Evolutionary conservation across 1,140 invertebrate species (phyloP).

Genomic region (Neodiprion pinetum): DNA sequence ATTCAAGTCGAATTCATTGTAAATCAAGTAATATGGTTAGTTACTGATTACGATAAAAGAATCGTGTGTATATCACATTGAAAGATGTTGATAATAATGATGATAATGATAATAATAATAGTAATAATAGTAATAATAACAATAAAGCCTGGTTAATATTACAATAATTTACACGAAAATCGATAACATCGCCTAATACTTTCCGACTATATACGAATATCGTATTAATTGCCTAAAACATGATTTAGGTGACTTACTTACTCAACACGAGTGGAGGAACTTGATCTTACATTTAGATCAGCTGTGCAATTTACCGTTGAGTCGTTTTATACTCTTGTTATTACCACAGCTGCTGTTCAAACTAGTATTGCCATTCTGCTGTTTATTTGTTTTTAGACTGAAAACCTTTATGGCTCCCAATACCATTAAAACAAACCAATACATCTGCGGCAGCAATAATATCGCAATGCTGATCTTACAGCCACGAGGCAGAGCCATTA

Average conservation of each 20-base stretch:
- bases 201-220: neutral
- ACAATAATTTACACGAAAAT: neutral
- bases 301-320: constrained; percentile 5
- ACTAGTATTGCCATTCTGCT: neutral
- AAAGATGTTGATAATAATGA: neutral
- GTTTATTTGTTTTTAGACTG: neutral
- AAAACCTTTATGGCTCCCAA: constrained; percentile 68
- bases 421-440: constrained; percentile 76
- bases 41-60: too few species aligned
- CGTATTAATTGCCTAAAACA: neutral
- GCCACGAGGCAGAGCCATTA: constrained; percentile 63
- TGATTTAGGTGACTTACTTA: neutral
- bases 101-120: neutral
- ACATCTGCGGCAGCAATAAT: constrained; percentile 71
- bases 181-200: neutral
- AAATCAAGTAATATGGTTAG: too few species aligned
- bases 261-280: neutral
- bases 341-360: neutral
- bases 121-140: neutral
- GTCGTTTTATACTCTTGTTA: constrained; percentile 3
- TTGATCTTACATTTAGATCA: constrained; percentile 3
- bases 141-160: neutral
- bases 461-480: constrained; percentile 71
- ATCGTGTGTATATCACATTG: too few species aligned
- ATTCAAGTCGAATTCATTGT: too few species aligned